A percentile compares a stretch with the other conserved stretches of the same genome.
These are phyloP conservation scores for Cichlasoma orientale DNA, from an alignment of 2,797 vertebrate genomes.

Conservation along the genomic window DNA sequence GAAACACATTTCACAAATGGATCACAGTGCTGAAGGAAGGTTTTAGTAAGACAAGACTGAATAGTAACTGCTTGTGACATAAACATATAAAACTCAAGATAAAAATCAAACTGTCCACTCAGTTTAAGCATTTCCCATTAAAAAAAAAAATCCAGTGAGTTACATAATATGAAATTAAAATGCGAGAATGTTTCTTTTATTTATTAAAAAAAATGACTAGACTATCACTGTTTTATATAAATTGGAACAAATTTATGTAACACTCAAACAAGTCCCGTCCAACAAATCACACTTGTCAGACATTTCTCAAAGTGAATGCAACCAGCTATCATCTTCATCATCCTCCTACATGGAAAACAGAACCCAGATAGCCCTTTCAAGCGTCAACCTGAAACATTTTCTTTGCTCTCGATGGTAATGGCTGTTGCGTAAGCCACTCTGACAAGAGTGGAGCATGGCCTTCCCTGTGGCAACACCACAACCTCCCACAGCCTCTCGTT, in stretches of 20 bases:
- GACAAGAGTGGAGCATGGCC: slow-evolving; percentile 62
- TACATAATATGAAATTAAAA: background rate
- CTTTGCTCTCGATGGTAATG: slow-evolving; percentile 67
- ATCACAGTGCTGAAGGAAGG: slow-evolving; percentile 11
- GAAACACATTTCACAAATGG: slow-evolving; percentile 11
- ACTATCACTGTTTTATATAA: background rate
- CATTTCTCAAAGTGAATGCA: slow-evolving; percentile 51
- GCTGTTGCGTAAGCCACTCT: slow-evolving; percentile 79
- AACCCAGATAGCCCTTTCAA: slow-evolving; percentile 58
- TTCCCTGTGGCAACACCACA: slow-evolving; percentile 69
- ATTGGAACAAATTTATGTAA: slow-evolving; percentile 51
- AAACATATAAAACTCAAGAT: background rate
- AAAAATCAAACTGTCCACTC: background rate
- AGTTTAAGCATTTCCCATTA: background rate
- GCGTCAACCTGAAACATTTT: slow-evolving; percentile 59
- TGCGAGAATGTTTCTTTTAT: background rate
- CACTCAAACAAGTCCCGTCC: slow-evolving; percentile 11
- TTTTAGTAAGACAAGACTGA: background rate
- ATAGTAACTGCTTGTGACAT: background rate
- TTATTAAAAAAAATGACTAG: too few species aligned
- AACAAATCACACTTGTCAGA: slow-evolving; percentile 45
- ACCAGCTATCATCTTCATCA: slow-evolving; percentile 50
- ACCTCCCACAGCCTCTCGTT: slow-evolving; percentile 75
- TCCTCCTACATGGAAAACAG: slow-evolving; percentile 61
- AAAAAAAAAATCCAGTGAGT: background rate